Base-by-base conservation (phyloP, 2,797 vertebrate species). In the Chelmon rostratus region DNA sequence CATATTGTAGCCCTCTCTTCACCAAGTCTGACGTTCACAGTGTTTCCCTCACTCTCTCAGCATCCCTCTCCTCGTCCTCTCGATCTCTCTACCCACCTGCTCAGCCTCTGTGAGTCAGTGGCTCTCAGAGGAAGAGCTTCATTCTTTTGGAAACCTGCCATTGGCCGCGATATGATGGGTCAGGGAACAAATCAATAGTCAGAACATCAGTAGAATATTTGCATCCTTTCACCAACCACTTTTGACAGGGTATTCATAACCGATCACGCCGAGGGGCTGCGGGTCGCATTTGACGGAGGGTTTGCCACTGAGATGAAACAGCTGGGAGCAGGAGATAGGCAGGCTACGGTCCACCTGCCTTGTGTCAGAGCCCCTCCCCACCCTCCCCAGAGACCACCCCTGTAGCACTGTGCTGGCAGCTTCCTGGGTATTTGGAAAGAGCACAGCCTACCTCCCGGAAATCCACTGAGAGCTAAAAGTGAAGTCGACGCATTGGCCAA, bases 221-320 rank as follows among this genome's bases (percentile, higher is more conserved):
- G 86, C 90, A 90, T 92, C 87, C 85, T 76, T 75, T 81, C 88
- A 82, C 88, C 86, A 79, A 88, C 73, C 86, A 76, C 79, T 91
- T 90, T 86, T 90, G 92, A 94, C 93, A 94, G 95, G 94, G 93
- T 94, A 93, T 92, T 92, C 88, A 89, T 90, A 86, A 87, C 65
- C 46, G 35, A 81, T 92, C 84, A 83, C 56, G 0, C 76, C 9
- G 44, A 80, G 58, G 83, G 79, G 76, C 70, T 71, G 79, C 35
- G 76, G 78, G 71, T 70, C 56, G 61, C 68, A 11, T 77, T 73
- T 67, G 79, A 78, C 69, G 57, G 73, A 78, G 90, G 68, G 83
- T 73, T 87, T 25, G 77, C 86, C 61, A n/a, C 81, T 89, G 73
- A 68, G 86, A 88, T 84, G 82, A 90, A 87, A 82, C 88, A 84